Percentiles rank a stretch among this genome's conserved stretches.
Evolutionary conservation across 2,888 invertebrate species (phyloP).

Genomic region (Caenorhabditis plicata): DNA sequence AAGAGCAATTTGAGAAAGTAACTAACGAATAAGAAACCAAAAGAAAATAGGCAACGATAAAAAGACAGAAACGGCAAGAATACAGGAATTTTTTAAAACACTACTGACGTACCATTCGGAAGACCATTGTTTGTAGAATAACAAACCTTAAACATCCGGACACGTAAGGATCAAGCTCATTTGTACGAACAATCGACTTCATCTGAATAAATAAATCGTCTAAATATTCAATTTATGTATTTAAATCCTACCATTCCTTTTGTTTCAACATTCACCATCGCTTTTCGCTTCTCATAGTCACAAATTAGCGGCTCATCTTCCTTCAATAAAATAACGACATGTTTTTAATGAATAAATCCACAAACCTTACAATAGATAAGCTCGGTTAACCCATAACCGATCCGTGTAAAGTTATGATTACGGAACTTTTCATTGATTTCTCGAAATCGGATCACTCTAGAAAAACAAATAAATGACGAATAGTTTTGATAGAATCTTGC

Average conservation of each 20-base stretch:
- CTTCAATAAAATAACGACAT: background rate
- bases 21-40: no score
- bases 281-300: constrained; percentile 5
- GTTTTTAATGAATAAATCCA: background rate
- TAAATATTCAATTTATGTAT: background rate
- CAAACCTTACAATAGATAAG: constrained; percentile 21
- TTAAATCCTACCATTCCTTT: constrained; percentile 5
- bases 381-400: constrained; percentile 18
- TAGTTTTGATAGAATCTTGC: background rate
- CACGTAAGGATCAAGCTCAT: constrained; percentile 27
- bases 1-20: no score
- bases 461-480: background rate
- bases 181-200: constrained; percentile 20
- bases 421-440: constrained; percentile 21
- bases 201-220: constrained; percentile 2
- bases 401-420: constrained; percentile 15
- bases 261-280: constrained; percentile 5
- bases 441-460: constrained; percentile 17
- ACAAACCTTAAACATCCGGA: constrained; percentile 20
- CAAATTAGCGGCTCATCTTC: constrained; percentile 7
- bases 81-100: background rate
- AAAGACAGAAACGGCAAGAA: no score
- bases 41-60: no score
- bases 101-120: constrained; percentile 11
- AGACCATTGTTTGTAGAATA: constrained; percentile 23